Base-by-base conservation (phyloP, 2,113 vertebrate genomes). In the Channa maculata region DNA sequence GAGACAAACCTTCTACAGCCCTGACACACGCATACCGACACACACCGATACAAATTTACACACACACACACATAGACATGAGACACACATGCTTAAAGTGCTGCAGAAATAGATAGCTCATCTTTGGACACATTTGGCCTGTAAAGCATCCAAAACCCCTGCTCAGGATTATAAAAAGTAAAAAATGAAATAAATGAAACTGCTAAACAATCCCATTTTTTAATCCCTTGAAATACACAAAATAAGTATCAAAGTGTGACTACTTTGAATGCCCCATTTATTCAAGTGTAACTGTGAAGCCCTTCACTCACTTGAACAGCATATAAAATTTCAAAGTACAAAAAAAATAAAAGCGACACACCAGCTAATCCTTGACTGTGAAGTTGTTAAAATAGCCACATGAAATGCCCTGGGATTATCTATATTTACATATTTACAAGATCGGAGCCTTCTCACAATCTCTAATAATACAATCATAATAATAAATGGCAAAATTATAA, bases 341-440 rank as follows among this genome's bases (percentile, higher is more conserved):
- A 66, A 74, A 64, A 65, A 51, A 39, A 6, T 45, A 39, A 14
- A 37, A 71, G 61, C 38, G 6, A 70, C 71, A 62, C 52, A 10
- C n/a, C 37, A 71, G 71, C 80, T 89, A 88, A 91, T 92, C 83
- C 80, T 75, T 73, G 12, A 24, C 75, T 77, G 72, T 79, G 88
- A 87, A 92, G 80, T 79, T 65, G 62, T 75, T 80, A 59, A 88
- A 73, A 75, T 71, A 93, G 86, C 61, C 88, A 81, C 84, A 91
- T 24, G 79, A 89, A 86, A 93, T 61, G 55, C 87, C 84, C 85
- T 80, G 84, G 82, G 91, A 93, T 94, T 86, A 79, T 93, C 88
- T 87, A 82, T 82, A 85, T 88, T 41, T 82, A 88, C 83, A 86
- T 88, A 84, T 88, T 45, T 78, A 92, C 75, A 84, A 84, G 91